A percentile compares a stretch with the other conserved stretches of the same genome.
Conservation (phyloP, 2,888 invertebrate species). For the Papilio protenor region DNA sequence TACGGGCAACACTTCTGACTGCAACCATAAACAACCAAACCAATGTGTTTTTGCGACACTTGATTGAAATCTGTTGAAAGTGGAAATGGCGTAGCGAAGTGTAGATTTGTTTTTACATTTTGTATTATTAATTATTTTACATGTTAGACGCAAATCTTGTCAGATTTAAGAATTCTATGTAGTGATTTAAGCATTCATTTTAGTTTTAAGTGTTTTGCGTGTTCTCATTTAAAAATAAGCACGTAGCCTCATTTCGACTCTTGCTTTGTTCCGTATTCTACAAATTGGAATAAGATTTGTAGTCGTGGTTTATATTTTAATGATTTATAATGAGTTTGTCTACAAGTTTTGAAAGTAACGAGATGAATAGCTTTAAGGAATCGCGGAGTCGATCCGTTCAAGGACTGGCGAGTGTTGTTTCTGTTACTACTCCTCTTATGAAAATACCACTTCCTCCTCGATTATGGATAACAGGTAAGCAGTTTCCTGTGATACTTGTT, state of each 20-base stretch:
- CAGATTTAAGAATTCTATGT: constrained; percentile 70
- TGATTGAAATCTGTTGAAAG: constrained; percentile 44
- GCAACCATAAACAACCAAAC: background rate
- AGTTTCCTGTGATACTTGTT: constrained; percentile 29
- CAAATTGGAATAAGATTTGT: constrained; percentile 63
- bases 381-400: constrained; percentile 77
- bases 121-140: constrained; percentile 72
- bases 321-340: constrained; percentile 65
- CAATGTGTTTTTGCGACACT: constrained; percentile 13
- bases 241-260: constrained; percentile 64
- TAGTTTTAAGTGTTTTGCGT: constrained; percentile 55
- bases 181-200: constrained; percentile 55
- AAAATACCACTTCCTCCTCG: constrained; percentile 82
- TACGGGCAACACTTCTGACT: background rate
- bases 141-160: constrained; percentile 75
- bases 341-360: constrained; percentile 57
- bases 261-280: constrained; percentile 73
- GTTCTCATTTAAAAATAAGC: constrained; percentile 53
- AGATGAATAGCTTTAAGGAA: constrained; percentile 57
- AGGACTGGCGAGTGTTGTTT: constrained; percentile 68
- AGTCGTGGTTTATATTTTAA: constrained; percentile 60
- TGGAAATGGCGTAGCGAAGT: constrained; percentile 71
- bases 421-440: constrained; percentile 69
- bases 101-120: constrained; percentile 77
- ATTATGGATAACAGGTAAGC: constrained; percentile 78